Conservation (phyloP, 2,113 vertebrate species). For the Romanogobio albipinnatus region DNA sequence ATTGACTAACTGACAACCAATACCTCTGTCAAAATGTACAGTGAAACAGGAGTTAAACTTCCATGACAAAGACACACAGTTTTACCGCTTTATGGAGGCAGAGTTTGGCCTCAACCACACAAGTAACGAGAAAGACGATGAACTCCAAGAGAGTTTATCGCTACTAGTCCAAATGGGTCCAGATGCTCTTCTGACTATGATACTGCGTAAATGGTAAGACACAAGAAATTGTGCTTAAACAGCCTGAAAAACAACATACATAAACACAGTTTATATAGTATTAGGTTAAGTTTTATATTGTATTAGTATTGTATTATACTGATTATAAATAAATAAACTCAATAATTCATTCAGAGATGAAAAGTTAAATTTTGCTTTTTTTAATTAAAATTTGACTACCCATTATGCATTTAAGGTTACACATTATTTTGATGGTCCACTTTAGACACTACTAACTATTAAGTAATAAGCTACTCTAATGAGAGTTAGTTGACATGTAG, state of each 20-base stretch:
- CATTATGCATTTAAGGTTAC: background rate
- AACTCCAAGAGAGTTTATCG: conserved; percentile 84
- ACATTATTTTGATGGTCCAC: too few relatives aligned
- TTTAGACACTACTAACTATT: too few relatives aligned
- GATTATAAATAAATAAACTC: background rate
- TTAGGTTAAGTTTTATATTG: background rate
- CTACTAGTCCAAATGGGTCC: conserved; percentile 89
- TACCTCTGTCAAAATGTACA: conserved; percentile 61
- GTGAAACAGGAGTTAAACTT: conserved; percentile 93
- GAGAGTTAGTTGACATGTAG: too few relatives aligned
- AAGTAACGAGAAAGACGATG: conserved; percentile 80
- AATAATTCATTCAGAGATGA: background rate
- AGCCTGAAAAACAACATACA: background rate
- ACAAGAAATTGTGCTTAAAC: background rate
- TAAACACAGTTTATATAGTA: background rate
- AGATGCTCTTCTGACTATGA: conserved; percentile 89
- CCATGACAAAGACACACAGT: conserved; percentile 91
- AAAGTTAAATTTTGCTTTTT: too few relatives aligned
- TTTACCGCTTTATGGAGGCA: conserved; percentile 86
- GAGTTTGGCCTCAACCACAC: conserved; percentile 72
- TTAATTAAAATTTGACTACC: background rate
- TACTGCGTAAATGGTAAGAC: conserved; percentile 90
- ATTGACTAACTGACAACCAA: background rate
- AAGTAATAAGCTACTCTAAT: too few relatives aligned
- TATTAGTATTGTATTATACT: too few relatives aligned